phyloP scores from a whole-genome alignment of 2,888 invertebrate species.

The Scaptomyza cyrtandrae region DNA sequence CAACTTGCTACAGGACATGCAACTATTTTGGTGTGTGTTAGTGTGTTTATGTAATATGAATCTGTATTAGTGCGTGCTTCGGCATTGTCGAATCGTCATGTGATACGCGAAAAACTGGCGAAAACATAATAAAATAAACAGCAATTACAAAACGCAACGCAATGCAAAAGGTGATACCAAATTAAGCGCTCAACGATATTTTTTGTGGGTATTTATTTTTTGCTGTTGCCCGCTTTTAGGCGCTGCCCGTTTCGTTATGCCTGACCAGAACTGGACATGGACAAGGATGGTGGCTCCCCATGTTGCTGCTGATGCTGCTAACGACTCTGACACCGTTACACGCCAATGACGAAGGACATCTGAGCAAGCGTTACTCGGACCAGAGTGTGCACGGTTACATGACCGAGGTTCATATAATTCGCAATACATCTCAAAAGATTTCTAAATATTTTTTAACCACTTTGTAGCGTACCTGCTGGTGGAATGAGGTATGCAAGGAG shows the following conservation, averaged over 20 bases:
- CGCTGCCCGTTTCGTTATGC: constrained; percentile 41
- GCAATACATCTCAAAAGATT: not conserved
- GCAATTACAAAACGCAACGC: constrained; percentile 59
- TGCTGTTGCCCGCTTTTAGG: constrained; percentile 33
- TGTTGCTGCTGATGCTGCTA: constrained; percentile 49
- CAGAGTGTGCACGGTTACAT: constrained; percentile 92
- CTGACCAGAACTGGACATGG: constrained; percentile 22
- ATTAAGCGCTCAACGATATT: constrained; percentile 1
- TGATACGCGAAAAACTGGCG: constrained; percentile 48
- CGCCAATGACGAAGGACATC: constrained; percentile 72
- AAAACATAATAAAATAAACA: constrained; percentile 41
- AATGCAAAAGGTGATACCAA: constrained; percentile 53
- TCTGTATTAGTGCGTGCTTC: constrained; percentile 16
- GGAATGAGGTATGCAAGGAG: constrained; percentile 97
- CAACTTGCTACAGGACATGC: constrained; percentile 46
- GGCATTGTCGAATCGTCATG: constrained; percentile 40
- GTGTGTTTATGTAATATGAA: constrained; percentile 13
- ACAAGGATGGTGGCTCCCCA: constrained; percentile 21
- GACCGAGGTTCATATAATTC: constrained; percentile 88
- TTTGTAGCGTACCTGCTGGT: constrained; percentile 94
- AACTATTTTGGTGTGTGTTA: constrained; percentile 15
- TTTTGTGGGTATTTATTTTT: constrained; percentile 29
- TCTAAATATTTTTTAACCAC: not conserved
- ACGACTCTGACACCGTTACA: constrained; percentile 32
- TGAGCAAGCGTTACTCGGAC: constrained; percentile 90